Percentiles rank a stretch among this genome's conserved stretches.
These are phyloP conservation scores for Anthophora plumipes DNA, from an alignment of 2,888 invertebrate genomes.

Conservation along the genomic window DNA sequence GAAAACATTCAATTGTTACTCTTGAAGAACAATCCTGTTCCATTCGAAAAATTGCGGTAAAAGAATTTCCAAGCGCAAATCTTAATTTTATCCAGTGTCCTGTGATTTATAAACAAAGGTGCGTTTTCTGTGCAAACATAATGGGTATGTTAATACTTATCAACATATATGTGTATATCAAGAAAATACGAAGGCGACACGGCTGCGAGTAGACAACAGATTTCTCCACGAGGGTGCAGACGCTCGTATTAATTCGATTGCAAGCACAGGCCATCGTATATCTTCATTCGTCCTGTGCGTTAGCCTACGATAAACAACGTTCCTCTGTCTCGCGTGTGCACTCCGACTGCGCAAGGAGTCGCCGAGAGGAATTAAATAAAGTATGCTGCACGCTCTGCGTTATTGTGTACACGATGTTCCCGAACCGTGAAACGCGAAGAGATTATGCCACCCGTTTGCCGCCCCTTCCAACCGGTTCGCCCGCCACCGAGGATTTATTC, in stretches of 20 bases:
- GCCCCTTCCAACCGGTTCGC: neutral
- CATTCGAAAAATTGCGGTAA: no score
- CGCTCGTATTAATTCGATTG: conserved; percentile 62
- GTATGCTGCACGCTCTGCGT: conserved; percentile 37
- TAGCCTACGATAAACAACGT: conserved; percentile 47
- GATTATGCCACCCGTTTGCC: conserved; percentile 49
- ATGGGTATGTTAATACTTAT: no score
- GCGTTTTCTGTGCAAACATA: no score
- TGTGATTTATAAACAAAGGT: no score
- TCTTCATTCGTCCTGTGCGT: conserved; percentile 59
- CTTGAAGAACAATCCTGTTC: no score
- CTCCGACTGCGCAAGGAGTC: conserved; percentile 25
- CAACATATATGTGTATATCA: no score
- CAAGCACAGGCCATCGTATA: conserved; percentile 42
- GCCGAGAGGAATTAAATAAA: conserved; percentile 62
- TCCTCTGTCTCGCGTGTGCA: conserved; percentile 17
- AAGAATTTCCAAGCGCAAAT: no score
- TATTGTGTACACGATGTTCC: conserved; percentile 48
- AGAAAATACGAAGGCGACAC: neutral
- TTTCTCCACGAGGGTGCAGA: conserved; percentile 36
- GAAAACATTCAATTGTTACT: no score
- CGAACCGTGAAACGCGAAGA: conserved; percentile 53
- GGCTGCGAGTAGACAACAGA: conserved; percentile 11
- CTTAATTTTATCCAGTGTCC: no score
- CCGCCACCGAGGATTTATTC: conserved; percentile 53